Evolutionary conservation across 2,797 vertebrate genomes (phyloP), one percentile per base, ranked within the genome.

Genomic region (Gymnothorax reevesii): DNA sequence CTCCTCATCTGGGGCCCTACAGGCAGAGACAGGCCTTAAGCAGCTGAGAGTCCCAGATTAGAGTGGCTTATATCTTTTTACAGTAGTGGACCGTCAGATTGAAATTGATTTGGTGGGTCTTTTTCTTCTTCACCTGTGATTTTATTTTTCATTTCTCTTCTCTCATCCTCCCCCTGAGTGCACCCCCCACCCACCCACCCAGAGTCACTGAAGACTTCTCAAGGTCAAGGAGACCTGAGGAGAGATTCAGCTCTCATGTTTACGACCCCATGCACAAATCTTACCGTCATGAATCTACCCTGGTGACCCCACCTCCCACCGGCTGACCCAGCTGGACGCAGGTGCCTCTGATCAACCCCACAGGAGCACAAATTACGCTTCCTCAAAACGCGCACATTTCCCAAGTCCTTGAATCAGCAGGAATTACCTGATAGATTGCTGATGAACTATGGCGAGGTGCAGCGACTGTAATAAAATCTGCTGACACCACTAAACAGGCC

Each of bases 21-120:
- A 96, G 94, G 91, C 91, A 89, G 90, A 93, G 93, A 92, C 87
- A 91, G 92, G 94, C 95, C 95, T 95, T 94, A 94, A 95, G 93
- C 93, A 95, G 94, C 93, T 92, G 92, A 95, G 95, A 94, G 93
- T 71, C 57, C 89, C 93, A 94, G 95, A 97, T 98, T 98, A 97
- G 94, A 96, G 92, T 92, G 94, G 93, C 80, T 97, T 96, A 95
- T 92, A 94, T 96, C 92, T 94, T 95, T 94, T 95, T 93, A 96
- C 94, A 92, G 90, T 91, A 90, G 90, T 84, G 90, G 91, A 95
- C 94, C 92, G 90, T 92, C 95, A 92, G 90, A 93, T 92, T 95
- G 92, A 95, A 96, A 94, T 95, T 88, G 90, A 93, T 96, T 95
- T 94, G 92, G 93, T 89, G 92, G 92, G 92, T 92, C 91, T 91